Conservation (phyloP, 1,140 invertebrate genomes). For the Leguminivora glycinivorella region DNA sequence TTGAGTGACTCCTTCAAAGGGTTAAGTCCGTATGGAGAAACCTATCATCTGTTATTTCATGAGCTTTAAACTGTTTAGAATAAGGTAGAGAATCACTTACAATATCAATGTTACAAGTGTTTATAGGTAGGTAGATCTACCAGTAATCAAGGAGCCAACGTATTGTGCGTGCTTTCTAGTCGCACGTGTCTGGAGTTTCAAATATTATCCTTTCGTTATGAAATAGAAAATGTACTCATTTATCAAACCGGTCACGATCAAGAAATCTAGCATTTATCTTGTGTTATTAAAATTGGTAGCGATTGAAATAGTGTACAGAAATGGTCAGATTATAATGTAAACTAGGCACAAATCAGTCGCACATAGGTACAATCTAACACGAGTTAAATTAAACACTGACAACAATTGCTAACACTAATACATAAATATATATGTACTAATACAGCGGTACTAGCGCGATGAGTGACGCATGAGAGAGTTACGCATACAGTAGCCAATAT, state of each 20-base stretch:
- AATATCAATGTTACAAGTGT: background rate
- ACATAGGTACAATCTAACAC: background rate
- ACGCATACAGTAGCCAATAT: too few species aligned
- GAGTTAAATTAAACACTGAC: too few species aligned
- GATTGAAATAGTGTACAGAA: too few species aligned
- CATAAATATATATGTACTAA: too few species aligned
- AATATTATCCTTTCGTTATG: constrained; percentile 5
- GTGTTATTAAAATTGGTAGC: background rate
- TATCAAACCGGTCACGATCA: background rate
- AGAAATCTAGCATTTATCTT: background rate
- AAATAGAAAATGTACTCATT: constrained; percentile 10
- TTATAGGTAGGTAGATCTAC: background rate
- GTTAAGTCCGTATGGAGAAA: background rate
- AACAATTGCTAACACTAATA: too few species aligned
- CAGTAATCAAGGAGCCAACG: constrained; percentile 9
- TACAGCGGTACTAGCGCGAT: too few species aligned
- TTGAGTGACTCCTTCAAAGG: background rate
- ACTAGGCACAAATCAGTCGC: too few species aligned
- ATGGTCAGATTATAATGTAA: background rate
- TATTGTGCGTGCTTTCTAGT: constrained; percentile 22
- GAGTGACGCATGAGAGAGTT: too few species aligned
- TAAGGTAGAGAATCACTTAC: background rate
- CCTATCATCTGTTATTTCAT: background rate
- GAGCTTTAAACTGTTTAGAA: background rate
- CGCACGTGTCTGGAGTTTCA: constrained; percentile 16